Evolutionary conservation across 2,888 invertebrate species (phyloP), one percentile per base, ranked within the genome.

Genomic region (Napeogenes sylphis): DNA sequence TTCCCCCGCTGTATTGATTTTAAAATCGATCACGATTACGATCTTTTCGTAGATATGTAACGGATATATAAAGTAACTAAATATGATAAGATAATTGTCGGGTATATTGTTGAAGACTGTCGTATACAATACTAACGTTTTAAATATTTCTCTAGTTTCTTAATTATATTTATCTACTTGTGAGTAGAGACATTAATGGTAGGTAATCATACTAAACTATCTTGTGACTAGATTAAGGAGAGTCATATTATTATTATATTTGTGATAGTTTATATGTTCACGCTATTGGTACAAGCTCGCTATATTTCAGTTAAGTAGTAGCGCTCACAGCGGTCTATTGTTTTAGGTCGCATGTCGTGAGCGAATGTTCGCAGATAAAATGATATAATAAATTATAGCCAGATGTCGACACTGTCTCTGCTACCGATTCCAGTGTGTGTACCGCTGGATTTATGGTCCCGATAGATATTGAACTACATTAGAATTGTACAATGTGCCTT

Each of bases 1-100:
- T 80, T 81, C 83, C 83, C 81, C 75, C 79, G 75, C 75, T 77
- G 79, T 87, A 89, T 89, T 89, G 89, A 89, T 88, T 89, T 81
- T 86, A 77, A 80, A 80, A 78, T 78, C 79, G 81, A 85, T 86
- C 84, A 82, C 81, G 83, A 85, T 80, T 73, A 70, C 75, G 77
- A 85, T 83, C 76, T 75, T 61, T 70, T 65, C 69, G 73, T 78
- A 74, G 80, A 74, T 74, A 77, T 72, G 72, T 71, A 70, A 68
- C 68, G 32, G 30, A 56, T 30, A 61, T 58, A n/a, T n/a, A n/a
- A n/a, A n/a, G n/a, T n/a, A 38, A 10, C 12, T 51, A 51, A 3
- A 12, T 51, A 30, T 30, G 51, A 42, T 42, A 10, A 42, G 3
- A 42, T 42, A 8, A 42, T 42, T 42, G 5, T 21, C 21, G 1